These are phyloP conservation scores for Drosophila pandora DNA, from an alignment of 1,140 invertebrate species.

Conservation along the genomic window DNA sequence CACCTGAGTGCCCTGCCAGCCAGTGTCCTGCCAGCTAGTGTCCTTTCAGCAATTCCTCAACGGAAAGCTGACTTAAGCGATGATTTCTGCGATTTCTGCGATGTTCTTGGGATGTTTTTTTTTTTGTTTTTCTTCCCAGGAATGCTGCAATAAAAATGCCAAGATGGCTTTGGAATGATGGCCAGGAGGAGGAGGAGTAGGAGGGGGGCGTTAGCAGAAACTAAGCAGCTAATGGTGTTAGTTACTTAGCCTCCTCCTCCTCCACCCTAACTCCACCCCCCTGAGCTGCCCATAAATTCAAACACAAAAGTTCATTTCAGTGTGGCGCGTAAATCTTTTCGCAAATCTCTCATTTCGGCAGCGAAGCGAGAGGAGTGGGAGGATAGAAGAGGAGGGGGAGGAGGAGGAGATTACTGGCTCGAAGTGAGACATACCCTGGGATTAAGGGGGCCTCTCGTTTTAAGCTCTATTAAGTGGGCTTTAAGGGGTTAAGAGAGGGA, in stretches of 20 bases:
- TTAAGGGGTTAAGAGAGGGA: background rate
- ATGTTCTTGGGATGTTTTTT: constrained; percentile 54
- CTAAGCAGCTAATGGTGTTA: constrained; percentile 72
- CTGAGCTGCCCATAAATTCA: constrained; percentile 67
- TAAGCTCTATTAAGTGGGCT: background rate
- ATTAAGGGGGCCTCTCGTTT: background rate
- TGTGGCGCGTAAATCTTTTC: constrained; percentile 68
- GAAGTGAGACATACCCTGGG: constrained; percentile 27
- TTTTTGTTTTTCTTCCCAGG: constrained; percentile 18
- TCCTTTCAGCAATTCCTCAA: background rate
- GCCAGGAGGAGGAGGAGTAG: background rate
- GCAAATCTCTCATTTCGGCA: constrained; percentile 74
- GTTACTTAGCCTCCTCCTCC: constrained; percentile 62
- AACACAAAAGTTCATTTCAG: constrained; percentile 75
- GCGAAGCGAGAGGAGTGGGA: constrained; percentile 3
- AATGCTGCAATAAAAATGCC: constrained; percentile 76
- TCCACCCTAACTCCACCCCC: background rate
- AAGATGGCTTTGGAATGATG: constrained; percentile 10
- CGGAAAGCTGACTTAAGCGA: constrained; percentile 51
- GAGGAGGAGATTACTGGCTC: background rate
- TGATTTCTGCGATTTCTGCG: constrained; percentile 54
- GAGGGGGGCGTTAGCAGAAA: constrained; percentile 13
- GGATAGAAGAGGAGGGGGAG: too few species aligned
- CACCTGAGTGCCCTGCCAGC: constrained; percentile 1
- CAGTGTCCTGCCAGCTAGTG: too few species aligned